A percentile compares a stretch with the other conserved stretches of the same genome.
These are phyloP conservation scores for Rutpela maculata DNA, from an alignment of 2,888 invertebrate species.

Conservation along the genomic window DNA sequence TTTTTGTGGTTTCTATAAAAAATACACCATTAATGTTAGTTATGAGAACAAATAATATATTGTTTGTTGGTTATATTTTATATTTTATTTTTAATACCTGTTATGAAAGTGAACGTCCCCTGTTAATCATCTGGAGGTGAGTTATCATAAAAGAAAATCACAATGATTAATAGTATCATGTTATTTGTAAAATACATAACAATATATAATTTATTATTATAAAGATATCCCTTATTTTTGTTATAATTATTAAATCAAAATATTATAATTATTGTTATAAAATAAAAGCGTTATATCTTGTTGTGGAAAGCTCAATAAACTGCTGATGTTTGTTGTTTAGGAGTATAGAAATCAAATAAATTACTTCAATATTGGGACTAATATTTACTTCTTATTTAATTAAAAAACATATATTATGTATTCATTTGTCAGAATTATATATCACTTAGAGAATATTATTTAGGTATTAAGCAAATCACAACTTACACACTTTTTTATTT, in stretches of 20 bases:
- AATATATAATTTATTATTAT: not conserved
- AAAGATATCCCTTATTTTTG: not conserved
- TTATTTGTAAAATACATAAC: not conserved
- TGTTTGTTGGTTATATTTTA: not conserved
- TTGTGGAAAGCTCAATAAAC: not conserved
- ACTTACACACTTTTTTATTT: too few relatives aligned
- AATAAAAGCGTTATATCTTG: not conserved
- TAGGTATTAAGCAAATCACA: too few relatives aligned
- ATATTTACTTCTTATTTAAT: too few relatives aligned
- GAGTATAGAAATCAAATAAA: too few relatives aligned
- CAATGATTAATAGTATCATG: not conserved
- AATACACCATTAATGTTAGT: constrained; percentile 35
- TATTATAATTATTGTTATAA: not conserved
- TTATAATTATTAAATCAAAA: not conserved
- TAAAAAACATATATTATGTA: too few relatives aligned
- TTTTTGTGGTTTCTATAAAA: constrained; percentile 27
- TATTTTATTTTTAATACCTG: constrained; percentile 20
- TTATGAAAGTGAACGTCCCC: not conserved
- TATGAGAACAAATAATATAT: not conserved
- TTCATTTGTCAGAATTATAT: too few relatives aligned
- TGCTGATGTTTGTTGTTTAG: too few relatives aligned
- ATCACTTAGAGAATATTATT: too few relatives aligned
- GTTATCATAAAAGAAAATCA: not conserved
- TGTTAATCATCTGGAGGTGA: not conserved
- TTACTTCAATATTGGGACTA: too few relatives aligned